Base-by-base conservation (phyloP, 2,113 vertebrate species). In the Chaetodon auriga region DNA sequence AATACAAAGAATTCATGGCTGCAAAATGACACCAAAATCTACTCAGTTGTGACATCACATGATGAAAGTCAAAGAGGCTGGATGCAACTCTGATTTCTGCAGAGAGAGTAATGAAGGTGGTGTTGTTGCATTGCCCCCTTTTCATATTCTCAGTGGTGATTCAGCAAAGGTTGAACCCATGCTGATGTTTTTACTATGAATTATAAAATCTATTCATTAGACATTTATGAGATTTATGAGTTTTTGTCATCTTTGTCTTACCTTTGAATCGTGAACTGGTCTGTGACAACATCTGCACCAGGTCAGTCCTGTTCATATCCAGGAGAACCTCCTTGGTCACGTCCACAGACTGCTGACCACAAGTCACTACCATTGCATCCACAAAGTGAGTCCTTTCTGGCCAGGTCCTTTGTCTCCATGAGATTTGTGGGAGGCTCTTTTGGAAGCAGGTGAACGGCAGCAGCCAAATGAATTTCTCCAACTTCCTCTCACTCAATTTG, bases 341-440 rank as follows among this genome's bases (percentile, higher is more conserved):
- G 13, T 72, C 63, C 55, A 68, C 18, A 74, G 43, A 53, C 69
- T 61, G 57, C 2, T 30, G 63, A 21, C n/a, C 45, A 13, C 2
- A 60, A 0, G 0, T 62, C 53, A 36, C 0, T 48, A 79, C 2
- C 64, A 86, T 61, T 19, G 16, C 0, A 11, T 11, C 6, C 12
- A 30, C 48, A 6, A 36, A 4, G 0, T 10, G 1, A 36, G 12
- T 1, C 6, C 14, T 5, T 51, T 41, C 1, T 46, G 41, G 4
- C 0, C 0, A 0, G 6, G 3, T 0, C n/a, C 60, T 43, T 21
- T 0, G 11, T 1, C 0, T 1, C 4, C 23, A 5, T 0, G 43
- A 72, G 21, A 41, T 10, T 25, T 6, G 0, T 25, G 63, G 25
- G 7, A 62, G 19, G 3, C 19, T 4, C 9, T 46, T 18, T 0